These are phyloP conservation scores for Periphyllus acericola DNA, from an alignment of 2,888 invertebrate species.

Conservation along the genomic window DNA sequence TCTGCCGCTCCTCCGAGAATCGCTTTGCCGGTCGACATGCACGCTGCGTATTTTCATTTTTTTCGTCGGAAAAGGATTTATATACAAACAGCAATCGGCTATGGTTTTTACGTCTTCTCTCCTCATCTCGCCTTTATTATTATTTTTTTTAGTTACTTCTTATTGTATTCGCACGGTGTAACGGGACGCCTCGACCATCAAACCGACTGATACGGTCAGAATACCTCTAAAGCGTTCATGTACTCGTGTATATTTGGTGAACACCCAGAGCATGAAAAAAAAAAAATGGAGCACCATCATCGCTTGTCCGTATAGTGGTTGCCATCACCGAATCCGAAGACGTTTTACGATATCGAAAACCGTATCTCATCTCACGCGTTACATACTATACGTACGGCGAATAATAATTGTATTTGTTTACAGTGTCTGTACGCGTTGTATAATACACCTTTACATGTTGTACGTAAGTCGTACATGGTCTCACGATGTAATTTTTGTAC, in stretches of 20 bases:
- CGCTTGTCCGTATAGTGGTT: neutral
- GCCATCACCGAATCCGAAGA: constrained; percentile 20
- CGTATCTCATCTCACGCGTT: neutral
- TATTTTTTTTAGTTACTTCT: neutral
- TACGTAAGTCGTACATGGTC: constrained; percentile 5
- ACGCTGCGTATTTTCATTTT: neutral
- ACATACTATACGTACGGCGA: neutral
- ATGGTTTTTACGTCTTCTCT: constrained; percentile 8
- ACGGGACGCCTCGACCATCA: constrained; percentile 33
- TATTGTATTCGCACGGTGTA: constrained; percentile 48
- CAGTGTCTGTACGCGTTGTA: neutral
- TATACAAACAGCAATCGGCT: constrained; percentile 40
- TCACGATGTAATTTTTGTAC: constrained; percentile 25
- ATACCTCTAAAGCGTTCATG: neutral
- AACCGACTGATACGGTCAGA: neutral
- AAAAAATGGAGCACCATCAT: constrained; percentile 11
- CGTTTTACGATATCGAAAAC: constrained; percentile 11
- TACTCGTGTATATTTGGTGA: neutral
- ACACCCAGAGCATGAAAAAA: neutral
- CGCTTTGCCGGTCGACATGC: neutral
- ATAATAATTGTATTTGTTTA: constrained; percentile 12
- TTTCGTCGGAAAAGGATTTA: constrained; percentile 53
- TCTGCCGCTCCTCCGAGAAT: neutral
- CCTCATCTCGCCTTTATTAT: neutral
- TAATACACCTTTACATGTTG: neutral